These are phyloP conservation scores for Trochalopteron elliotii DNA, from an alignment of 2,113 vertebrate species.

Conservation along the genomic window DNA sequence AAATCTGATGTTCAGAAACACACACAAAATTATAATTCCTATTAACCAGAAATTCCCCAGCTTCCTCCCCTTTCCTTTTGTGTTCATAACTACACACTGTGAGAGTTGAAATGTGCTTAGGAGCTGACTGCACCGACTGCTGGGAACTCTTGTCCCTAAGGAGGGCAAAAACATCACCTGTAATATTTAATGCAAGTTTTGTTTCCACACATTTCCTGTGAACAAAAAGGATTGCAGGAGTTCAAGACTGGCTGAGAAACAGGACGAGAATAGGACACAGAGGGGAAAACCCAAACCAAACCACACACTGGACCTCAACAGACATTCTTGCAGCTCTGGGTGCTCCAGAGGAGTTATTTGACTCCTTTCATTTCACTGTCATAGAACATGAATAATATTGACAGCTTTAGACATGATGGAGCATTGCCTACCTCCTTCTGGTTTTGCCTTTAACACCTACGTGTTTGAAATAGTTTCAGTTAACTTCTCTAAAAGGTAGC, in stretches of 20 bases:
- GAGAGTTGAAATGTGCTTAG: constrained; percentile 1
- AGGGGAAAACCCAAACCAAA: background rate
- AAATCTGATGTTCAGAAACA: constrained; percentile 1
- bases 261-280: background rate
- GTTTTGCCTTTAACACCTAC: background rate
- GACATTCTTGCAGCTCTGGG: background rate
- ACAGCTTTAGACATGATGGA: background rate
- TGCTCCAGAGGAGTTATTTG: background rate
- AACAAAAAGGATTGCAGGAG: background rate
- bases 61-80: background rate
- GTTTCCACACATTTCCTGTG: background rate
- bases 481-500: background rate
- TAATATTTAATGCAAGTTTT: background rate
- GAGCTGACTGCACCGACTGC: background rate
- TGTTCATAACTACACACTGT: background rate
- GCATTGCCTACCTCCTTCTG: background rate
- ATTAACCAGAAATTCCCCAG: background rate
- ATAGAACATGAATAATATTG: background rate
- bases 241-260: background rate
- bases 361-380: background rate
- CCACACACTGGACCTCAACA: background rate
- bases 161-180: background rate
- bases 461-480: rapidly evolving
- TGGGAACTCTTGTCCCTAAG: background rate
- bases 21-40: background rate